These are phyloP conservation scores for Micromussa lordhowensis DNA, from an alignment of 92 coral and sea anemone species.

Conservation along the genomic window DNA sequence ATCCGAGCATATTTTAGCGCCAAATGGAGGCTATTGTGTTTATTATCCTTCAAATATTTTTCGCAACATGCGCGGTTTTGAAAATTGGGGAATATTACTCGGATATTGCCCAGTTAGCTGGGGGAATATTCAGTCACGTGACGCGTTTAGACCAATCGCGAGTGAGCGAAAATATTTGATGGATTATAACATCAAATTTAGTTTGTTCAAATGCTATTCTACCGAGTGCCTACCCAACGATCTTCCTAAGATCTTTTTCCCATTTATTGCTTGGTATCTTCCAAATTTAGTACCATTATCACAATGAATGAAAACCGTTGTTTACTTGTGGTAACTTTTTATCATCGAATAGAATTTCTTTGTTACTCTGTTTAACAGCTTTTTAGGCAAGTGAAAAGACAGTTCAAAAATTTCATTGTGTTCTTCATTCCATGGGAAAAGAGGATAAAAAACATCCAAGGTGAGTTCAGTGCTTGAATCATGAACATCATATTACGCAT, in stretches of 20 bases:
- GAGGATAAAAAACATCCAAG: slow-evolving; percentile 76
- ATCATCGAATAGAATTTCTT: neutral
- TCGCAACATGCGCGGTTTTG: too few relatives aligned
- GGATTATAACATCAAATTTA: too few relatives aligned
- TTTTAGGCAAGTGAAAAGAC: slow-evolving; percentile 72
- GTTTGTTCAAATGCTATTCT: too few relatives aligned
- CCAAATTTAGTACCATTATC: neutral
- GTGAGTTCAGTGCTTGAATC: slow-evolving; percentile 20
- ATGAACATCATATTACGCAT: neutral
- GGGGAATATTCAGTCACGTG: too few relatives aligned
- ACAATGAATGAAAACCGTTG: neutral
- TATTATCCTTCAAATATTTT: too few relatives aligned
- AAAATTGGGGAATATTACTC: too few relatives aligned
- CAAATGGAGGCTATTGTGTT: too few relatives aligned
- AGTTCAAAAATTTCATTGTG: slow-evolving; percentile 73
- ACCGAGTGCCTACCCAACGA: too few relatives aligned
- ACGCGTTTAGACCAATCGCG: too few relatives aligned
- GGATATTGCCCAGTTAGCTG: too few relatives aligned
- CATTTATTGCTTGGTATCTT: neutral
- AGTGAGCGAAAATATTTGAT: too few relatives aligned
- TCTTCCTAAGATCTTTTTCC: neutral
- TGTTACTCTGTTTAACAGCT: slow-evolving; percentile 21
- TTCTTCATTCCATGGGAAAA: slow-evolving; percentile 84
- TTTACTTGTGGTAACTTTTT: neutral
- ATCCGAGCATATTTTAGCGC: too few relatives aligned